Evolutionary conservation across 1,140 invertebrate genomes (phyloP), one percentile per base, ranked within the genome.

Genomic region (Ditylenchus dipsaci): DNA sequence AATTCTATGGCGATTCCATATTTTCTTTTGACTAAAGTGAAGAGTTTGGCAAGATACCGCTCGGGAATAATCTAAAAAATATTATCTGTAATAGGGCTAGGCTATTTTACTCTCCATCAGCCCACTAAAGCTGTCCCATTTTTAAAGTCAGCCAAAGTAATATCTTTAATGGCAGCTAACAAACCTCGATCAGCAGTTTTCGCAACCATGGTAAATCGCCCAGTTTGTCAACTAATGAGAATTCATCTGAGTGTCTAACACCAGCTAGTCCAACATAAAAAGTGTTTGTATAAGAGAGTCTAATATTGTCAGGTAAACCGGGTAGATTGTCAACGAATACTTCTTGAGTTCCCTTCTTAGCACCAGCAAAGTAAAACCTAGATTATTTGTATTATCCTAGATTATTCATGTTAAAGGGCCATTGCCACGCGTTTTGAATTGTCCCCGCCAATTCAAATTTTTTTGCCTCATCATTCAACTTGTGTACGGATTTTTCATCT

Each of bases 291-390:
- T 74, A 75, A 49, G 83, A 83, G 1, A 78, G 71, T 64, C 84
- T 79, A 63, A 85, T 83, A 69, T 85, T 85, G 69, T 85, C 84
- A 19, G 84, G 83, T 58, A 83, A 82, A 38, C 84, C 84, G 26
- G 84, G 84, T 27, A 85, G 64, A 72, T 85, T 85, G 13, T 83
- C 77, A n/a, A 75, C 58, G 53, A 85, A 80, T 7, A 82, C 62
- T 33, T 84, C 83, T 15, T 63, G 65, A 63, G 71, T 71, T 19
- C 83, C 83, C 21, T 47, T 71, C 57, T 76, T 77, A 3, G 74
- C 65, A 42, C 84, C 13, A 57, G 57, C 43, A 73, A 79, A 42
- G 78, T 83, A 72, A 78, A 81, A 65, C 75, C 84, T 61, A 80
- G 57, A 82, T 42, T 69, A 67, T 19, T 33, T 15, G n/a, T n/a